Evolutionary conservation across 2,113 vertebrate species (phyloP), one percentile per base, ranked within the genome.

Genomic region (Melanerpes formicivorus): DNA sequence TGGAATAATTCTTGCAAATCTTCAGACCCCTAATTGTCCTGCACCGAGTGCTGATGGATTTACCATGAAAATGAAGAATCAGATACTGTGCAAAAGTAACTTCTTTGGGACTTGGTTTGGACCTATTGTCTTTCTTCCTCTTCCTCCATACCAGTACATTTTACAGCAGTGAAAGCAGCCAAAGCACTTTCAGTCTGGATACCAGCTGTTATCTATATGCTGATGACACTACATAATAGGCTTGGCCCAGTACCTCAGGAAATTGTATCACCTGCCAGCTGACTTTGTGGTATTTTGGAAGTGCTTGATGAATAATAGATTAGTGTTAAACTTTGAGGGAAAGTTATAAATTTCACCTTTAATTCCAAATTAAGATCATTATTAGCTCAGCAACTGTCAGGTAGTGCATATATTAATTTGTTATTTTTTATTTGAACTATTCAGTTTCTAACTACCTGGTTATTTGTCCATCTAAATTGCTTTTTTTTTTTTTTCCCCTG

Each of bases 331-430:
- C 37, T 95, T 85, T 70, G 70, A 91, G 32, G 10, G 69, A 95
- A 93, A 79, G 19, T 80, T 90, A 79, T 80, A 95, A 93, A 96
- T 92, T 88, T 42, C 23, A 85, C 46, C 11, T 93, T 92, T 95
- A 72, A 65, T 90, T 95, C 42, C 46, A 93, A 93, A 91, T 80
- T 89, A 85, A 70, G 62, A 77, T 29, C 16, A 72, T 96, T 92
- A 89, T 30, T 44, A 54, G 10, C 48, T 94, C 82, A 93, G 48
- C 8, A 73, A 70, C 81, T 93, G 18, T 80, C 90, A 92, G 79
- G 56, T 87, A 46, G 52, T 80, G 8, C 14, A 80, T 82, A 72
- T 79, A 64, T 59, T 75, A 72, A 50, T 90, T 9, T 6, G 71
- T 29, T 40, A 58, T 11, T 67, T 30, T 74, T 55, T 21, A 75